Percentiles rank a stretch among this genome's conserved stretches.
Evolutionary conservation across 1,140 invertebrate species (phyloP).

Genomic region (Triops cancriformis): DNA sequence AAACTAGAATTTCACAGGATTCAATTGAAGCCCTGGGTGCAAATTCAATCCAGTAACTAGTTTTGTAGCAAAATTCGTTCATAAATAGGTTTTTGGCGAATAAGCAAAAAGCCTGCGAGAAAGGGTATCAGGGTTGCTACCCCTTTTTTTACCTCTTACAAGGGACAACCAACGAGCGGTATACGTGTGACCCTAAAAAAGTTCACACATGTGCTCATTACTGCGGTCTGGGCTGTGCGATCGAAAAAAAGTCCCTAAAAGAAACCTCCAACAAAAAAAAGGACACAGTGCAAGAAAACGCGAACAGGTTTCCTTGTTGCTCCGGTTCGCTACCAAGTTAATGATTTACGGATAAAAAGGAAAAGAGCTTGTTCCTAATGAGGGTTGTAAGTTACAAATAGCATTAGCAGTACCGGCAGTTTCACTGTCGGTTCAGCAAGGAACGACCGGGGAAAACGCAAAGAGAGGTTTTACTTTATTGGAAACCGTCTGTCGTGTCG

Average conservation of each 20-base stretch:
- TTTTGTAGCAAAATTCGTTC: neutral
- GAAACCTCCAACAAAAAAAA: neutral
- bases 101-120: no score
- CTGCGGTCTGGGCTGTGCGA: no score
- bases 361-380: constrained; percentile 1
- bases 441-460: neutral
- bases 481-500: neutral
- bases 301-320: neutral
- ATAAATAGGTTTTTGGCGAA: no score
- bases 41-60: neutral
- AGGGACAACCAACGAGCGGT: no score
- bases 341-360: constrained; percentile 1
- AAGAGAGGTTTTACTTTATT: neutral
- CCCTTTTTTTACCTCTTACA: no score
- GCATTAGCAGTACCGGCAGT: neutral
- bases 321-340: neutral
- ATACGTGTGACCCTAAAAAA: no score
- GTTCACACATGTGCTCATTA: no score
- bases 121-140: no score
- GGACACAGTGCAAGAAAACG: neutral
- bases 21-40: neutral
- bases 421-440: neutral
- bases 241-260: no score
- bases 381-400: neutral
- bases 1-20: neutral